phyloP scores from a whole-genome alignment of 1,140 invertebrate genomes.

The Drosophila repleta region DNA sequence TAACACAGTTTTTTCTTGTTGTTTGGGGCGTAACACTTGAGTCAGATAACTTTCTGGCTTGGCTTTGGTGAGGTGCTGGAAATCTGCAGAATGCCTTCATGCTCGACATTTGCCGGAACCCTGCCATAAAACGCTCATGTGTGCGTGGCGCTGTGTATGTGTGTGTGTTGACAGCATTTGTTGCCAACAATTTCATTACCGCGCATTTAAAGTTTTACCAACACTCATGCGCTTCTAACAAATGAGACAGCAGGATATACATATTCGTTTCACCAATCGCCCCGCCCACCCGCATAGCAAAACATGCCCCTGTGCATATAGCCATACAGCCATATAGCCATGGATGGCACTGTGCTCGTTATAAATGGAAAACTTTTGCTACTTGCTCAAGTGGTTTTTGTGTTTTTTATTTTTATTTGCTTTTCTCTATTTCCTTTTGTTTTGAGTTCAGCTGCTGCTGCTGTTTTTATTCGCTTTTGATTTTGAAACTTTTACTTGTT shows the following conservation, averaged over 20 bases:
- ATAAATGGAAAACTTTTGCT: conserved; percentile 80
- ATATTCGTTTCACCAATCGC: conserved; percentile 12
- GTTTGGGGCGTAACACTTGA: conserved; percentile 52
- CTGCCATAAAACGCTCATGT: conserved; percentile 66
- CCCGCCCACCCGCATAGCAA: conserved; percentile 26
- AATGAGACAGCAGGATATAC: conserved; percentile 19
- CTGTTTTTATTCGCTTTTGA: conserved; percentile 67
- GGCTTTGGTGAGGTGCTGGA: conserved; percentile 50
- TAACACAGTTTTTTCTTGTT: conserved; percentile 62
- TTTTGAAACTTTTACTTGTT: conserved; percentile 69
- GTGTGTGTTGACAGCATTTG: conserved; percentile 69
- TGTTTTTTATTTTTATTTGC: conserved; percentile 49
- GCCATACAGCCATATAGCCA: conserved; percentile 38
- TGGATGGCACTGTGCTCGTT: conserved; percentile 71
- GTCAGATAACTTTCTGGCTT: conserved; percentile 72
- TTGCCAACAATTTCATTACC: conserved; percentile 79
- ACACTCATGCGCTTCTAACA: conserved; percentile 39
- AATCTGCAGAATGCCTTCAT: conserved; percentile 61
- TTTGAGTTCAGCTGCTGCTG: conserved; percentile 27
- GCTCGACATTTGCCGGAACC: conserved; percentile 51
- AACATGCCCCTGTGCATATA: conserved; percentile 26
- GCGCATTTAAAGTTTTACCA: conserved; percentile 77
- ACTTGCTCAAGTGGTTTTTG: conserved; percentile 78
- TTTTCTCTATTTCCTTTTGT: conserved; percentile 17
- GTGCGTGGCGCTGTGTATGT: conserved; percentile 24